Evolutionary conservation across 2,797 vertebrate genomes (phyloP).

Genomic region (Podarcis lilfordi): DNA sequence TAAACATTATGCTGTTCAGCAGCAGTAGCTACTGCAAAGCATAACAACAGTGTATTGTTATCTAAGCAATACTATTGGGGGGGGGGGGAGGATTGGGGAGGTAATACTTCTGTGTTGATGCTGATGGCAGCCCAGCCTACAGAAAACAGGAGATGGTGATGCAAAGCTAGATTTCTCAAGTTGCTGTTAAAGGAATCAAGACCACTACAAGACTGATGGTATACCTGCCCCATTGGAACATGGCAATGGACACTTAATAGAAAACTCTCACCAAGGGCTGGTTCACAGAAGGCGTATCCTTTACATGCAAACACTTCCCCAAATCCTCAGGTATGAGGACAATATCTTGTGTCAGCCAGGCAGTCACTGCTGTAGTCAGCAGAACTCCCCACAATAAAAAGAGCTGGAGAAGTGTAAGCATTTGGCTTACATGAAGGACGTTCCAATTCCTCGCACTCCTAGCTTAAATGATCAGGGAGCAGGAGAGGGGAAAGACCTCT

Average conservation of each 20-base stretch:
- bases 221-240: neutral
- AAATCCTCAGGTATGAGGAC: neutral
- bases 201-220: neutral
- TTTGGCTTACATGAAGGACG: too few relatives aligned
- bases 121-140: too few relatives aligned
- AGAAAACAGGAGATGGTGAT: neutral
- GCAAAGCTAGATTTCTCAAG: neutral
- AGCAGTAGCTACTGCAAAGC: neutral
- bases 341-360: neutral
- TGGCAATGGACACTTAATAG: neutral
- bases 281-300: neutral
- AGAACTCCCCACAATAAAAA: neutral
- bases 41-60: neutral
- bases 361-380: neutral
- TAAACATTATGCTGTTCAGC: neutral
- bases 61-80: neutral
- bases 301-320: neutral
- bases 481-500: too few relatives aligned
- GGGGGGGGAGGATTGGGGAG: too few relatives aligned
- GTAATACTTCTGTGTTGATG: neutral
- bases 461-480: too few relatives aligned
- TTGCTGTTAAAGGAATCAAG: neutral
- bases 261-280: neutral
- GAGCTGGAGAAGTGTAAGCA: too few relatives aligned
- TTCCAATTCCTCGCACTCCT: too few relatives aligned